phyloP scores from a whole-genome alignment of 2,797 vertebrate species.

The Phrynocephalus guinanensis region DNA sequence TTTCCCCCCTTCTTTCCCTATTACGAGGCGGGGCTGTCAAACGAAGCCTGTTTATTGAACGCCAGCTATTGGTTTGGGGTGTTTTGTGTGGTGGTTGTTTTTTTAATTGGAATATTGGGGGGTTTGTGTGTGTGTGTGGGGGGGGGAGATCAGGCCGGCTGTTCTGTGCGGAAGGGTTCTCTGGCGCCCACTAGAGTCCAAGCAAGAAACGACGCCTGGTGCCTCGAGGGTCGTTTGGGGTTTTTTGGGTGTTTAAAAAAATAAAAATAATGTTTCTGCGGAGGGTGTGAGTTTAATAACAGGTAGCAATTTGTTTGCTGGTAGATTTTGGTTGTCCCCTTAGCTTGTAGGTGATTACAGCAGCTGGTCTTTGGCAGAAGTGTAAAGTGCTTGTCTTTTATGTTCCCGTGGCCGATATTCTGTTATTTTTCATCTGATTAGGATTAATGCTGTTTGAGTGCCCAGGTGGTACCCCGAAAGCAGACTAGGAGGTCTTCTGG shows the following conservation, averaged over 20 bases:
- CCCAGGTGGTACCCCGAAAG: background rate
- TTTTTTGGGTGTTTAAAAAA: too few relatives aligned
- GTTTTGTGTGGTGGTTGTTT: too few relatives aligned
- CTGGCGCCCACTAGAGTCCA: constrained; percentile 69
- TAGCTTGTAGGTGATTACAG: background rate
- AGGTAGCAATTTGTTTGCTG: background rate
- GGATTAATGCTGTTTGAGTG: background rate
- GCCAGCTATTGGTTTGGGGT: too few relatives aligned
- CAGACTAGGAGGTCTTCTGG: background rate
- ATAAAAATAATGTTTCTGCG: background rate
- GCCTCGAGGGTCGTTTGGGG: background rate
- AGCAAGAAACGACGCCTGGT: background rate
- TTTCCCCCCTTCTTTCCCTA: too few relatives aligned
- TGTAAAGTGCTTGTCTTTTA: background rate
- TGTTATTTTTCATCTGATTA: background rate
- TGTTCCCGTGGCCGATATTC: background rate
- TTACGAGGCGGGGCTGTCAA: too few relatives aligned
- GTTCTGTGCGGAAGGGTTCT: constrained; percentile 50
- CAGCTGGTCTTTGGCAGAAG: background rate
- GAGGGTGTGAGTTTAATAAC: too few relatives aligned
- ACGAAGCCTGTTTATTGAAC: too few relatives aligned
- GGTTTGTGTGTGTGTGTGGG: too few relatives aligned
- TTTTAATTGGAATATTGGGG: too few relatives aligned
- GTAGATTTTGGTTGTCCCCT: background rate
- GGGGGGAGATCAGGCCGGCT: background rate